Conservation (phyloP, 2,888 invertebrate species). For the Altica lythri region DNA sequence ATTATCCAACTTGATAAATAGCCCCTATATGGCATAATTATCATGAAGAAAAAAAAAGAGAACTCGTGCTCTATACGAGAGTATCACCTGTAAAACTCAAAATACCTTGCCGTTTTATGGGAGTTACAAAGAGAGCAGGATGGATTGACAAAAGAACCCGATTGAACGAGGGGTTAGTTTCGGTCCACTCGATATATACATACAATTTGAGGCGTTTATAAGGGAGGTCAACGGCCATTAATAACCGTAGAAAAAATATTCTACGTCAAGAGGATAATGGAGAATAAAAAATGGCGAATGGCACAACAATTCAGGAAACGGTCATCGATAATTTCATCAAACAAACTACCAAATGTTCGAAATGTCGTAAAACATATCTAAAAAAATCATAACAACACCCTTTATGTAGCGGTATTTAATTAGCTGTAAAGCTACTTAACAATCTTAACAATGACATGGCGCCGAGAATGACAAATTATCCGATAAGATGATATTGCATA, state of each 20-base stretch:
- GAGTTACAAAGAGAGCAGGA: constrained; percentile 32
- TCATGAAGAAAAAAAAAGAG: constrained; percentile 28
- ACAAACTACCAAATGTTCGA: too few species aligned
- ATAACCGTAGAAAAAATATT: constrained; percentile 31
- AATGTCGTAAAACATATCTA: too few species aligned
- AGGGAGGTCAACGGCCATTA: constrained; percentile 35
- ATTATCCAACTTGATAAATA: constrained; percentile 30
- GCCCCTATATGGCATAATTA: constrained; percentile 33
- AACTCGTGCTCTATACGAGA: constrained; percentile 31
- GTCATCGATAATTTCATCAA: constrained; percentile 8
- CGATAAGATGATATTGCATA: too few species aligned
- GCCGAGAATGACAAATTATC: too few species aligned
- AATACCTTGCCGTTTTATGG: constrained; percentile 30
- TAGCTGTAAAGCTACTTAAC: too few species aligned
- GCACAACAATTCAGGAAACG: constrained; percentile 9
- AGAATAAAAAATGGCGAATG: constrained; percentile 26
- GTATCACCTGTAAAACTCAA: constrained; percentile 33
- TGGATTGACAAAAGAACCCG: constrained; percentile 31
- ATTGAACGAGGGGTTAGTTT: constrained; percentile 34
- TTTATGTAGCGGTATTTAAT: too few species aligned
- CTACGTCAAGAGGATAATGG: constrained; percentile 27
- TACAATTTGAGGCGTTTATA: constrained; percentile 35
- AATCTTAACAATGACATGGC: too few species aligned
- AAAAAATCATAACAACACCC: too few species aligned
- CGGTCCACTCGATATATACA: constrained; percentile 33